Evolutionary conservation across 2,113 vertebrate species (phyloP).

Genomic region (Clarias batrachus): DNA sequence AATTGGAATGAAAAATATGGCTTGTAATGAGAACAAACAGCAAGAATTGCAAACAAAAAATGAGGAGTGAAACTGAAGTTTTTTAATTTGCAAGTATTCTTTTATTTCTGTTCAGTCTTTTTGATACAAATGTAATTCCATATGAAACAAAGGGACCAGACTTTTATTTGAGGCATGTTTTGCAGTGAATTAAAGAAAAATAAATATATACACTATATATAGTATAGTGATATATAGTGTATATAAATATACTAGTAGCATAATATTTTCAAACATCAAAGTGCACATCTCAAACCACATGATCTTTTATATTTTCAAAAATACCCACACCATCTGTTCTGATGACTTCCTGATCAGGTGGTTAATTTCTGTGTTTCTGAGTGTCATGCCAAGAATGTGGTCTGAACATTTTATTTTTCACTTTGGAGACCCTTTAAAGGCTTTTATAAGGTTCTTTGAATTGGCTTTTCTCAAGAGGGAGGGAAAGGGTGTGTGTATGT

Average conservation of each 20-base stretch:
- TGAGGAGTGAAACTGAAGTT: too few species aligned
- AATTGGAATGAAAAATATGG: too few species aligned
- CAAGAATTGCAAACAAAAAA: too few species aligned
- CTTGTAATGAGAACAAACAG: too few species aligned
- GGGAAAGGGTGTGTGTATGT: too few species aligned
- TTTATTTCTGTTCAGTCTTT: too few species aligned
- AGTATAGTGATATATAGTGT: background rate
- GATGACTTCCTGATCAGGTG: slow-evolving; percentile 25
- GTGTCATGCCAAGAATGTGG: slow-evolving; percentile 39
- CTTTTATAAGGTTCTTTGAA: background rate
- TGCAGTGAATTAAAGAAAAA: too few species aligned
- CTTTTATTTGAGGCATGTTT: background rate
- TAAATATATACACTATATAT: background rate
- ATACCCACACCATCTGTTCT: background rate
- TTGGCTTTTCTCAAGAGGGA: too few species aligned
- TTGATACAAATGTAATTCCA: too few species aligned
- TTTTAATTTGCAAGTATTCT: too few species aligned
- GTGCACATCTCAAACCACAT: background rate
- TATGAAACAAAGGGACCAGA: background rate
- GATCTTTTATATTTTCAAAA: background rate
- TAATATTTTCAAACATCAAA: background rate
- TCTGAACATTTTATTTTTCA: background rate
- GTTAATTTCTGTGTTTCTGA: slow-evolving; percentile 17
- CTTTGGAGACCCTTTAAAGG: slow-evolving; percentile 1
- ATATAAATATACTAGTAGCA: background rate